A percentile compares a stretch with the other conserved stretches of the same genome.
Evolutionary conservation across 2,888 invertebrate species (phyloP).

Genomic region (Aplocera efformata): DNA sequence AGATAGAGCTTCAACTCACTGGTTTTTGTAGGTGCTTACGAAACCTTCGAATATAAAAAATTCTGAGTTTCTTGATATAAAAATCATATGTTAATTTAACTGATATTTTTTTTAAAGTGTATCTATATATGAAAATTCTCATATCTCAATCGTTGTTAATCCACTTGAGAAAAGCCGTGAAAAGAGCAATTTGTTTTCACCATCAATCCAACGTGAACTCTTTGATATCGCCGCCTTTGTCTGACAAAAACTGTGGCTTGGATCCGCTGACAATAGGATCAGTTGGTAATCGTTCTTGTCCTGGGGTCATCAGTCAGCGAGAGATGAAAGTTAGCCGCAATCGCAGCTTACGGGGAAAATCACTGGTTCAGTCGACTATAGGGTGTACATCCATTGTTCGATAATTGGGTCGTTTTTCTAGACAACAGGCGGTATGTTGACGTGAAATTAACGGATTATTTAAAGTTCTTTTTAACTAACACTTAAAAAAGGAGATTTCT

Average conservation of each 20-base stretch:
- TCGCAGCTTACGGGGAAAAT: slow-evolving; percentile 18
- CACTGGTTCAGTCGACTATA: slow-evolving; percentile 14
- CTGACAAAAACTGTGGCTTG: slow-evolving; percentile 47
- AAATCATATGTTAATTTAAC: no score
- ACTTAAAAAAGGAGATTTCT: no score
- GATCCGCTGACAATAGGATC: slow-evolving; percentile 59
- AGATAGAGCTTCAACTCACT: no score
- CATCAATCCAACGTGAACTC: slow-evolving; percentile 26
- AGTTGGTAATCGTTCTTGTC: slow-evolving; percentile 67
- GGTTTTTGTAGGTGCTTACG: no score
- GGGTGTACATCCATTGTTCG: no score
- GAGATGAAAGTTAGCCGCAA: slow-evolving; percentile 59
- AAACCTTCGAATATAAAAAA: no score
- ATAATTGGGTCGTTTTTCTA: no score
- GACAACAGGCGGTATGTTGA: no score
- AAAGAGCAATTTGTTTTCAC: slow-evolving; percentile 18
- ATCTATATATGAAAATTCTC: slow-evolving; percentile 14
- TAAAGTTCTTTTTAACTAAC: no score
- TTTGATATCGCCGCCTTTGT: slow-evolving; percentile 67
- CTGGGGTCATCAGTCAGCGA: slow-evolving; percentile 71
- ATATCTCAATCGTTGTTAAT: slow-evolving; percentile 16
- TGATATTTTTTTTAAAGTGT: no score
- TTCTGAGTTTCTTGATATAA: no score
- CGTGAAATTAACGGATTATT: no score
- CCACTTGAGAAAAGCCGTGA: slow-evolving; percentile 13